phyloP scores from a whole-genome alignment of 1,140 invertebrate species.

The Trachelipus rathkii region DNA sequence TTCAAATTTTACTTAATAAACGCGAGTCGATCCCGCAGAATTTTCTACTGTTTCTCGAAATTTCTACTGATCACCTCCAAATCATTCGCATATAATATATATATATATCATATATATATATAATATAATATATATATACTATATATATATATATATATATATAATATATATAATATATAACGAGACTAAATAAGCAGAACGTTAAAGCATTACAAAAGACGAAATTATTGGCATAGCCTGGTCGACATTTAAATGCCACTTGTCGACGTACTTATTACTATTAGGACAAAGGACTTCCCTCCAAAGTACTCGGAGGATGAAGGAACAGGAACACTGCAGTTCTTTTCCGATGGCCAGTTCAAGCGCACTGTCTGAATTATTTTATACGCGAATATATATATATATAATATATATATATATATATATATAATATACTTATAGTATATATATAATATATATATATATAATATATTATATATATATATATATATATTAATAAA shows the following conservation, averaged over 20 bases:
- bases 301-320: conserved; percentile 70
- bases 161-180: neutral
- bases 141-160: too few species aligned
- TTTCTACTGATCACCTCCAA: too few species aligned
- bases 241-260: conserved; percentile 88
- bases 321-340: conserved; percentile 75
- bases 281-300: conserved; percentile 77
- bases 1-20: too few species aligned
- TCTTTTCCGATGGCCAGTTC: conserved; percentile 80
- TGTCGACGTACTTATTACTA: conserved; percentile 80
- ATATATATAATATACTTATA: too few species aligned
- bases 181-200: neutral
- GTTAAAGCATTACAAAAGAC: neutral
- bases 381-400: conserved; percentile 60
- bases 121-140: too few species aligned
- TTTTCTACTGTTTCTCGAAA: too few species aligned
- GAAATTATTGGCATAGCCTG: conserved; percentile 67
- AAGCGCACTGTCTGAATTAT: conserved; percentile 87
- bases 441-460: too few species aligned
- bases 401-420: neutral
- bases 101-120: too few species aligned
- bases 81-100: too few species aligned
- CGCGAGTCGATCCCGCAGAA: too few species aligned
- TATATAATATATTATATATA: too few species aligned
- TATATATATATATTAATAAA: too few species aligned